A percentile compares a stretch with the other conserved stretches of the same genome.
phyloP scores from a whole-genome alignment of 2,113 vertebrate species.

The Oxyruncus cristatus region DNA sequence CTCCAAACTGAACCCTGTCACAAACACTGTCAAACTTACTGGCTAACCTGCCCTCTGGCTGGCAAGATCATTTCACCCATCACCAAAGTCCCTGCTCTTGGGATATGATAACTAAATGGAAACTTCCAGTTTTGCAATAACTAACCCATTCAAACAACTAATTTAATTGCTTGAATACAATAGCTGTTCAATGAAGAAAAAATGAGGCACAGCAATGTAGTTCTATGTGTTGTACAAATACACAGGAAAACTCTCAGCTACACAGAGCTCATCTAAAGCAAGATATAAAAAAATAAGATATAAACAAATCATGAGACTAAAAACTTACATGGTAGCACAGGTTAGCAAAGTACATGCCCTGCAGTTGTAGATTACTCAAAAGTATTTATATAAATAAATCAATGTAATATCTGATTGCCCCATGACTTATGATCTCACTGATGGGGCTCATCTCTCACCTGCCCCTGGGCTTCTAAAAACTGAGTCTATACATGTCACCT shows the following conservation, averaged over 20 bases:
- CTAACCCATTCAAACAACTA: neutral
- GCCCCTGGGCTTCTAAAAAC: neutral
- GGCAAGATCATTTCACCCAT: neutral
- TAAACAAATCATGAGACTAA: neutral
- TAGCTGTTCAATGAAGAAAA: neutral
- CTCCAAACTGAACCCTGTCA: neutral
- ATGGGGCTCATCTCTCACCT: neutral
- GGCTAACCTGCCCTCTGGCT: neutral
- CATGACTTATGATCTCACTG: neutral
- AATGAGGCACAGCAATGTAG: neutral
- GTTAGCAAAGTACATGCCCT: neutral
- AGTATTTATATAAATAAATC: constrained; percentile 20
- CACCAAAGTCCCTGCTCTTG: neutral
- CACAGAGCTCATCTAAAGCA: neutral
- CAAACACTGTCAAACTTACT: neutral
- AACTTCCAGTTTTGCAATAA: neutral
- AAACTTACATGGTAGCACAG: neutral
- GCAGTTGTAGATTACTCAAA: neutral
- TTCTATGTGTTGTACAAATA: neutral
- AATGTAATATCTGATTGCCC: neutral
- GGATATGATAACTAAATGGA: neutral
- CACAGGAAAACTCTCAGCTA: neutral
- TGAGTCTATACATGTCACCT: neutral
- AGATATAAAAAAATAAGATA: neutral
- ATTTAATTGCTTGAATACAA: neutral